Evolutionary conservation across 2,113 vertebrate genomes (phyloP).

Genomic region (Dicrurus megarhynchus): DNA sequence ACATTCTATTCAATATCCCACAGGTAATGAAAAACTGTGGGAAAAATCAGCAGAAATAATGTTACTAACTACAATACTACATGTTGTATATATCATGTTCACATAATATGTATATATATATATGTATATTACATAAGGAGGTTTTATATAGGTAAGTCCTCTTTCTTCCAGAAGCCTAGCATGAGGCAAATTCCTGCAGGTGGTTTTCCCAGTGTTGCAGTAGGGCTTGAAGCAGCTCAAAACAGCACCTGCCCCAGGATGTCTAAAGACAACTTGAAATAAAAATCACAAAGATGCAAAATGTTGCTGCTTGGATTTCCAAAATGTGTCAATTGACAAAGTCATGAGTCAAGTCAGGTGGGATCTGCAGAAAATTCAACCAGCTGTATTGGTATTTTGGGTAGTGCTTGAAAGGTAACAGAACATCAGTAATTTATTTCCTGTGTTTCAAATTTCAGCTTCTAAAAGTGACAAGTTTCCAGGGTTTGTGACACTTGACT

Average conservation of each 20-base stretch:
- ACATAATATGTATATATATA: neutral
- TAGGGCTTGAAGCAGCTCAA: neutral
- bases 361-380: neutral
- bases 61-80: neutral
- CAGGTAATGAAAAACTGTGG: neutral
- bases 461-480: neutral
- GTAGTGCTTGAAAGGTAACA: neutral
- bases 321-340: neutral
- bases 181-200: neutral
- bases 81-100: neutral
- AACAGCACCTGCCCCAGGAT: neutral
- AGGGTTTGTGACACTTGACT: neutral
- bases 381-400: neutral
- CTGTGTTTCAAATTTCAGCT: neutral
- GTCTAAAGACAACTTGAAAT: neutral
- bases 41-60: neutral
- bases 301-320: neutral
- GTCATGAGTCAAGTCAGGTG: neutral
- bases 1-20: neutral
- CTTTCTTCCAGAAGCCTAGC: neutral
- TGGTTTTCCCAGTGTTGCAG: neutral
- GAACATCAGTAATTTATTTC: neutral
- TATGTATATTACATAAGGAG: no score
- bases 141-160: neutral
- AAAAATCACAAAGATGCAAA: neutral